A percentile compares a stretch with the other conserved stretches of the same genome.
phyloP scores from a whole-genome alignment of 2,797 vertebrate genomes.

The Delichon dasypus region DNA sequence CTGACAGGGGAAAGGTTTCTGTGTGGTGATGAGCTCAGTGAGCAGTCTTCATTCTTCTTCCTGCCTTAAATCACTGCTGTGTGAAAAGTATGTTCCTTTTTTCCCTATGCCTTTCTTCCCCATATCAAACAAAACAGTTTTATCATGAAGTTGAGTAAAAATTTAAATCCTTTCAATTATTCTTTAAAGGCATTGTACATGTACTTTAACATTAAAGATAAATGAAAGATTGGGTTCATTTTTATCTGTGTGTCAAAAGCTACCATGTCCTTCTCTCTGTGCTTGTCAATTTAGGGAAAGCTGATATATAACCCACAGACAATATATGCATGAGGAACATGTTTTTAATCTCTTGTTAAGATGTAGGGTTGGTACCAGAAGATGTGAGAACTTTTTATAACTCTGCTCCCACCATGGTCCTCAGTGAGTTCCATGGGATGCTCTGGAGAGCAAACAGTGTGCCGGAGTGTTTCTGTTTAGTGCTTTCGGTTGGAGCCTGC shows the following conservation, averaged over 20 bases:
- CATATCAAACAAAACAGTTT: neutral
- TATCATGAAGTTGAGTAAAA: neutral
- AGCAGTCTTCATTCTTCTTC: neutral
- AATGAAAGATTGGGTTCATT: neutral
- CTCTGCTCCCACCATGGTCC: neutral
- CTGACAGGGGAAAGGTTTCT: neutral
- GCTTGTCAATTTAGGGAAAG: neutral
- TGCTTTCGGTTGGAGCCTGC: neutral
- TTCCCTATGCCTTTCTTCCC: neutral
- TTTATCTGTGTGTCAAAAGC: neutral
- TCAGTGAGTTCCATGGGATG: accelerated
- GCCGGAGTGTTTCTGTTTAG: neutral
- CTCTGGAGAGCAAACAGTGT: neutral
- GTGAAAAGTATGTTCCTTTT: neutral
- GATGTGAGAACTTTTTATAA: neutral
- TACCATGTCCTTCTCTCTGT: neutral
- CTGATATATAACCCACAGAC: neutral
- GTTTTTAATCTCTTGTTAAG: neutral
- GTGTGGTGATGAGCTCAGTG: neutral
- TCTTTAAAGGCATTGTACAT: neutral
- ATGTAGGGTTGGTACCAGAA: neutral
- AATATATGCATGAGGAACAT: neutral
- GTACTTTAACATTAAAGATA: neutral
- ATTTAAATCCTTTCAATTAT: neutral
- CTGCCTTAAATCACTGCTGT: neutral